phyloP scores from a whole-genome alignment of 1,140 invertebrate species.

The Pomacea maculata region DNA sequence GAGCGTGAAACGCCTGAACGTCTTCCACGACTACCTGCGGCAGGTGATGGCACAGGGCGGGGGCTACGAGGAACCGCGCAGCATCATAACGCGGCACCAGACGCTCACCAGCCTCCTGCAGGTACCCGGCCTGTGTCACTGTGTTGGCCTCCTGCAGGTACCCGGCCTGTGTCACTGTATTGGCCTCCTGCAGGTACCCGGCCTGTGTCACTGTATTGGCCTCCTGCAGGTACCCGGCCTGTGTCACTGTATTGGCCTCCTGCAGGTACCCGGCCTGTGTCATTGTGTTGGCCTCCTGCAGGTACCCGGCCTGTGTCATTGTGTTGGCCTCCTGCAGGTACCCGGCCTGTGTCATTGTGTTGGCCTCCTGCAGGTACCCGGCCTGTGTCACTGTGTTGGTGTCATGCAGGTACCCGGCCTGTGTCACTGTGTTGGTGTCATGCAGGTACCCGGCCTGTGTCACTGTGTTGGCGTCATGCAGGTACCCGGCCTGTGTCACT shows the following conservation, averaged over 20 bases:
- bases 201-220: too few species aligned
- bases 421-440: not conserved
- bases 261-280: not conserved
- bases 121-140: not conserved
- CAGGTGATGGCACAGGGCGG: not conserved
- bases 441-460: too few species aligned
- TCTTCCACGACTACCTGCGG: constrained; percentile 15
- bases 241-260: too few species aligned
- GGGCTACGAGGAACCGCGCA: constrained; percentile 1
- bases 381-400: too few species aligned
- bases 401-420: not conserved
- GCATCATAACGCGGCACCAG: constrained; percentile 5
- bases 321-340: too few species aligned
- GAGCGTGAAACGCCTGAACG: not conserved
- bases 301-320: too few species aligned
- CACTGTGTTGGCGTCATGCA: too few species aligned
- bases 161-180: too few species aligned
- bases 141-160: too few species aligned
- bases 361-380: too few species aligned
- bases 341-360: not conserved
- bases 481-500: not conserved
- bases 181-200: too few species aligned
- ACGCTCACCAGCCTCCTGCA: constrained; percentile 5
- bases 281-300: not conserved
- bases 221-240: too few species aligned